A percentile compares a stretch with the other conserved stretches of the same genome.
Conservation (phyloP, 2,888 invertebrate genomes). For the Operophtera brumata region DNA sequence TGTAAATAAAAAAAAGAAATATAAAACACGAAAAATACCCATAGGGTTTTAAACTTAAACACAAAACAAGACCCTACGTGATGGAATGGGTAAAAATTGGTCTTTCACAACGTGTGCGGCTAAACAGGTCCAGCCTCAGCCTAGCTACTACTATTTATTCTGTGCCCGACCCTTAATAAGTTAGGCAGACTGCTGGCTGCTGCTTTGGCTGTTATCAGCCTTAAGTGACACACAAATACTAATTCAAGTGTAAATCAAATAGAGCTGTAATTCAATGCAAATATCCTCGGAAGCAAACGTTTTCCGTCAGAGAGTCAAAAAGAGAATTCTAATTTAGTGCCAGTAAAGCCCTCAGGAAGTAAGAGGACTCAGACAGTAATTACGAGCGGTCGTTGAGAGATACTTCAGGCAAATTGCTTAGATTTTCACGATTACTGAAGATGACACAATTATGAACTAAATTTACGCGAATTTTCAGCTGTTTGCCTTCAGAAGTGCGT, state of each 20-base stretch:
- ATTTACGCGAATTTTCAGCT: slow-evolving; percentile 22
- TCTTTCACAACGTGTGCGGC: too few relatives aligned
- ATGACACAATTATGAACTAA: slow-evolving; percentile 34
- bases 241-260: neutral
- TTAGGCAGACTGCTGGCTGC: too few relatives aligned
- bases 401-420: slow-evolving; percentile 33
- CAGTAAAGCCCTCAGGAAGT: slow-evolving; percentile 15
- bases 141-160: too few relatives aligned
- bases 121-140: too few relatives aligned
- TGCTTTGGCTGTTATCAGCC: too few relatives aligned
- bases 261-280: neutral
- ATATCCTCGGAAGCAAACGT: slow-evolving; percentile 9
- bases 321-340: slow-evolving; percentile 28
- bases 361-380: slow-evolving; percentile 25
- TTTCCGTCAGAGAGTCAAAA: slow-evolving; percentile 23
- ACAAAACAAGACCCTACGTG: too few relatives aligned
- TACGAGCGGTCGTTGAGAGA: slow-evolving; percentile 29
- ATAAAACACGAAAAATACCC: too few relatives aligned
- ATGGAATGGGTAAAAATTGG: too few relatives aligned
- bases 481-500: slow-evolving; percentile 10
- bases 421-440: slow-evolving; percentile 35
- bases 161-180: too few relatives aligned
- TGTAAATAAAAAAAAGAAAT: too few relatives aligned
- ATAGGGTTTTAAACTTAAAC: too few relatives aligned
- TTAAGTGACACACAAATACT: too few relatives aligned